These are phyloP conservation scores for Lepas anatifera DNA, from an alignment of 2,888 invertebrate genomes.

Conservation along the genomic window DNA sequence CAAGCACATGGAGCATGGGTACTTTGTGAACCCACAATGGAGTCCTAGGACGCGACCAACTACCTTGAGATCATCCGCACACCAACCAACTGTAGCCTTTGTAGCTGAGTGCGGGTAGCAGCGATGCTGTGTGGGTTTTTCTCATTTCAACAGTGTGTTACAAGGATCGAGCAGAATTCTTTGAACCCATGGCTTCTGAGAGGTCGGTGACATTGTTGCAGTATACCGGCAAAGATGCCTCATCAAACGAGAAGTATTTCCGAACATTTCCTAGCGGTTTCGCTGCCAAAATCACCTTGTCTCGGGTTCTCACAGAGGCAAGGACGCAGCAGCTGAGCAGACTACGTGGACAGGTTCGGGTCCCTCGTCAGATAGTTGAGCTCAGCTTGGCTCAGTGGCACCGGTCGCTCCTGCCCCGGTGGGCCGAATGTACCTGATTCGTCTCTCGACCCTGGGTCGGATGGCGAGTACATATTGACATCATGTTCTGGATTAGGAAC, in stretches of 20 bases:
- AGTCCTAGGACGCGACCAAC: constrained; percentile 15
- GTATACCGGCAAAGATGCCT: constrained; percentile 15
- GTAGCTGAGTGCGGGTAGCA: neutral
- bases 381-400: neutral
- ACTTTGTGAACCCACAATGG: constrained; percentile 16
- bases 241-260: constrained; percentile 14
- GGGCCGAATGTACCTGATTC: neutral
- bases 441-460: neutral
- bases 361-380: neutral
- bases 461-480: constrained; percentile 11
- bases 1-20: constrained; percentile 16
- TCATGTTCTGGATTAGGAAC: constrained; percentile 2
- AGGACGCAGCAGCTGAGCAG: constrained; percentile 13
- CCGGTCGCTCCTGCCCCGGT: neutral
- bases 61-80: constrained; percentile 14
- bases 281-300: neutral
- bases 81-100: constrained; percentile 10
- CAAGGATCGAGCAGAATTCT: constrained; percentile 11
- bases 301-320: constrained; percentile 11
- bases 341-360: neutral
- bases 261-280: neutral
- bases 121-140: too few relatives aligned
- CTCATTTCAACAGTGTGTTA: too few relatives aligned
- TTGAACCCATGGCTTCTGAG: constrained; percentile 13
- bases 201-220: constrained; percentile 15